Evolutionary conservation across 1,140 invertebrate species (phyloP).

Genomic region (Akabosia matsudoensis): DNA sequence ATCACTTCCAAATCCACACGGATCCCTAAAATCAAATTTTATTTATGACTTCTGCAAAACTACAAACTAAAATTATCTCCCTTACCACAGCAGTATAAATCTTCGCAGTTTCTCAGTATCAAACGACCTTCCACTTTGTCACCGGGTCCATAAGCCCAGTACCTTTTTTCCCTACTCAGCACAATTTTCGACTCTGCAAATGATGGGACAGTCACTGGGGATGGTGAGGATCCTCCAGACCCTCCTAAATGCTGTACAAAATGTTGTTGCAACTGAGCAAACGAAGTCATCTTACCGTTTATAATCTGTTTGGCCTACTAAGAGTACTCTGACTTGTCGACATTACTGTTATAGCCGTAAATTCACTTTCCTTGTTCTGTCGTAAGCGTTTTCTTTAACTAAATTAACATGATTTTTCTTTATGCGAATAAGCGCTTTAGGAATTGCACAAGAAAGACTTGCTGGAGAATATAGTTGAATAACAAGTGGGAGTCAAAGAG

Average conservation of each 20-base stretch:
- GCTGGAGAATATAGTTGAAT: too few relatives aligned
- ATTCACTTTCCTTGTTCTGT: too few relatives aligned
- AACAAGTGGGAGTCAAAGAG: neutral
- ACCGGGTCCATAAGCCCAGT: slow-evolving; percentile 22
- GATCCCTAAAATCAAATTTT: slow-evolving; percentile 7
- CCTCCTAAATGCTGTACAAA: neutral
- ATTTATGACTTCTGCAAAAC: neutral
- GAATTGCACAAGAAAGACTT: neutral
- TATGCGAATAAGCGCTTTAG: too few relatives aligned
- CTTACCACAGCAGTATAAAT: slow-evolving; percentile 15
- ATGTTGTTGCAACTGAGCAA: neutral
- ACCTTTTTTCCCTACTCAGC: slow-evolving; percentile 7
- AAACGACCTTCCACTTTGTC: slow-evolving; percentile 7
- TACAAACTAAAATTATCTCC: neutral
- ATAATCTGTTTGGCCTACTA: too few relatives aligned
- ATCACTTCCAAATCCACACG: slow-evolving; percentile 10
- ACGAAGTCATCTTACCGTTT: neutral
- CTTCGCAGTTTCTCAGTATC: neutral
- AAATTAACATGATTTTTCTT: neutral
- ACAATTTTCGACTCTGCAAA: slow-evolving; percentile 9
- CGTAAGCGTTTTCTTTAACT: neutral
- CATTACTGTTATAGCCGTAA: too few relatives aligned
- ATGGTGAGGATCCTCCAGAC: neutral
- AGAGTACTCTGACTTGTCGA: too few relatives aligned
- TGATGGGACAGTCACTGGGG: neutral